Evolutionary conservation across 2,797 vertebrate genomes (phyloP).

Genomic region (Clarias platycephalus): DNA sequence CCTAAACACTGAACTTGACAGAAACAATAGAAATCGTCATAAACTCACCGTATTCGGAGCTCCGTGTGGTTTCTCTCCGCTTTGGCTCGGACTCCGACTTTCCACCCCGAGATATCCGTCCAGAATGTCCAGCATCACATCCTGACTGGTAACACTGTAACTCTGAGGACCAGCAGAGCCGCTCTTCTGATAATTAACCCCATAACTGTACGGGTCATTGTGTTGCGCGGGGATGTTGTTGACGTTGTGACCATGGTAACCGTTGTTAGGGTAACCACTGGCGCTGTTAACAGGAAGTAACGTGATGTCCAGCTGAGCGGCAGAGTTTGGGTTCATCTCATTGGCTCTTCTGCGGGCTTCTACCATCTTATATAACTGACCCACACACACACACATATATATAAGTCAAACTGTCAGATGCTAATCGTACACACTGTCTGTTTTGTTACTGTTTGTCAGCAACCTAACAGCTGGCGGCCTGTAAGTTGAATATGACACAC

Average conservation of each 20-base stretch:
- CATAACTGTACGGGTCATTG: constrained; percentile 40
- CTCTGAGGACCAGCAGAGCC: constrained; percentile 57
- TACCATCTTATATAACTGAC: constrained; percentile 93
- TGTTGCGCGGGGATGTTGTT: constrained; percentile 14
- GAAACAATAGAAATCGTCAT: background rate
- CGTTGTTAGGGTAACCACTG: constrained; percentile 48
- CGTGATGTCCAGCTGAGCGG: constrained; percentile 64
- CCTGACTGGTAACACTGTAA: constrained; percentile 57
- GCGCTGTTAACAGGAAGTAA: constrained; percentile 61
- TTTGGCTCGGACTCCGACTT: constrained; percentile 50
- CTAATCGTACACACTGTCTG: background rate
- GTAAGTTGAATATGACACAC: background rate
- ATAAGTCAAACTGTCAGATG: background rate
- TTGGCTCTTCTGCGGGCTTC: constrained; percentile 86
- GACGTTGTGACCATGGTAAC: constrained; percentile 42
- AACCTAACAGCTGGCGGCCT: background rate
- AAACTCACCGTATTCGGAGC: constrained; percentile 83
- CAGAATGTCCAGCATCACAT: constrained; percentile 72
- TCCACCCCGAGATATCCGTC: constrained; percentile 72
- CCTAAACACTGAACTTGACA: background rate
- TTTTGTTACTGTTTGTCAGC: background rate
- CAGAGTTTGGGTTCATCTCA: constrained; percentile 65
- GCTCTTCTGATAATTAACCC: constrained; percentile 57
- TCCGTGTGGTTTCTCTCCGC: constrained; percentile 68
- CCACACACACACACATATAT: constrained; percentile 41